Percentiles rank a stretch among this genome's conserved stretches.
phyloP scores from a whole-genome alignment of 2,888 invertebrate species.

The Leptogaster cylindrica region DNA sequence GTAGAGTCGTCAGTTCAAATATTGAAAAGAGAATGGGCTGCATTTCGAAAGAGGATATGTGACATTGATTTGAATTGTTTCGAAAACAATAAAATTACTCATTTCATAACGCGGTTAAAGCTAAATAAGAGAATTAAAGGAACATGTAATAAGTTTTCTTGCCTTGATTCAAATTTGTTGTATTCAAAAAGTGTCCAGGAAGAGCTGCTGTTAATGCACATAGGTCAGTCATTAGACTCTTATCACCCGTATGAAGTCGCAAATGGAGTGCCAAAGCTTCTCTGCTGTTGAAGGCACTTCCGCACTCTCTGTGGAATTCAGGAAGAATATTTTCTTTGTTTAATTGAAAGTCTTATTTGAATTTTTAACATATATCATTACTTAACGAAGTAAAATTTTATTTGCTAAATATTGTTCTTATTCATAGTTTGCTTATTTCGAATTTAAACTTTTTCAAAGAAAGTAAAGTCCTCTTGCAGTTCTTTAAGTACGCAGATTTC shows the following conservation, averaged over 20 bases:
- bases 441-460: too few relatives aligned
- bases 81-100: conserved; percentile 7
- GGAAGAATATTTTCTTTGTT: conserved; percentile 45
- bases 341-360: too few relatives aligned
- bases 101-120: too few relatives aligned
- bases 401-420: too few relatives aligned
- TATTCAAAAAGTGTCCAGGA: conserved; percentile 69
- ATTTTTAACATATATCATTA: background rate
- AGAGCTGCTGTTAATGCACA: conserved; percentile 81
- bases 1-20: conserved; percentile 21
- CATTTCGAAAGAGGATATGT: background rate
- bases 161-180: conserved; percentile 59
- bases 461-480: too few relatives aligned
- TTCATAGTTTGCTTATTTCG: too few relatives aligned
- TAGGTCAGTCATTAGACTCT: conserved; percentile 79
- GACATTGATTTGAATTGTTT: background rate
- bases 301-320: conserved; percentile 64
- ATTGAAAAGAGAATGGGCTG: conserved; percentile 14
- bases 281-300: conserved; percentile 70
- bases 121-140: too few relatives aligned
- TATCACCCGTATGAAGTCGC: conserved; percentile 80
- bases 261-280: conserved; percentile 81
- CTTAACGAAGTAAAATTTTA: too few relatives aligned
- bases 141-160: conserved; percentile 31
- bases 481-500: too few relatives aligned